Evolutionary conservation across 2,113 vertebrate species (phyloP), one percentile per base, ranked within the genome.

Genomic region (Pachycephala philippinensis): DNA sequence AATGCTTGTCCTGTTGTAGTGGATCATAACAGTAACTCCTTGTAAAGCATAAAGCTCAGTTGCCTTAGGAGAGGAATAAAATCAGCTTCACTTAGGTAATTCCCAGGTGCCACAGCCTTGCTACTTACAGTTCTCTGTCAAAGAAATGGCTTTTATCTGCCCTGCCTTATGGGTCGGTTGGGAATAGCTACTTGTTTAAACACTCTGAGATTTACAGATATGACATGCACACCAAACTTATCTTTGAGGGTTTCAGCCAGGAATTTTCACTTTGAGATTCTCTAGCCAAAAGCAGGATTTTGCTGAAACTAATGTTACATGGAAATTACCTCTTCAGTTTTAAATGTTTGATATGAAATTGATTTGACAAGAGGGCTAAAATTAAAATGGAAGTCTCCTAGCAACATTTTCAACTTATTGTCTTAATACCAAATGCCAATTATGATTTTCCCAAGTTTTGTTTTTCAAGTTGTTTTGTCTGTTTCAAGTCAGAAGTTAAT

Each of bases 11-110:
- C 75, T 78, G 31, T 35, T 6, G 2, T 33, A 56, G 33, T 22
- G n/a, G 45, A 70, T 77, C 20, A 2, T 49, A 80, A 64, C 50
- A 84, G 13, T 44, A 71, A 64, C 31, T 79, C 26, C 17, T 57
- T 64, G 27, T n/a, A 76, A 91, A 90, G 53, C 52, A 70, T n/a
- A 35, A 8, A 72, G 28, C 40, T 66, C 79, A 81, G 30, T 30
- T 90, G 54, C 71, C 59, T 84, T 63, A 70, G 79, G 40, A 92
- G 31, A 93, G 59, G 21, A 85, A 85, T 93, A 93, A 90, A 92
- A 90, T 53, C 66, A 65, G 40, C n/a, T 50, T 88, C 44, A 66
- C 3, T 3, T 23, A 54, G 26, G 40, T 71, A 83, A 88, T 65
- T 95, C 33, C 64, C 60, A 59, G 30, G 28, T 72, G 50, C 76